Conservation (phyloP, 1,140 invertebrate genomes). For the Drepana arcuata region DNA sequence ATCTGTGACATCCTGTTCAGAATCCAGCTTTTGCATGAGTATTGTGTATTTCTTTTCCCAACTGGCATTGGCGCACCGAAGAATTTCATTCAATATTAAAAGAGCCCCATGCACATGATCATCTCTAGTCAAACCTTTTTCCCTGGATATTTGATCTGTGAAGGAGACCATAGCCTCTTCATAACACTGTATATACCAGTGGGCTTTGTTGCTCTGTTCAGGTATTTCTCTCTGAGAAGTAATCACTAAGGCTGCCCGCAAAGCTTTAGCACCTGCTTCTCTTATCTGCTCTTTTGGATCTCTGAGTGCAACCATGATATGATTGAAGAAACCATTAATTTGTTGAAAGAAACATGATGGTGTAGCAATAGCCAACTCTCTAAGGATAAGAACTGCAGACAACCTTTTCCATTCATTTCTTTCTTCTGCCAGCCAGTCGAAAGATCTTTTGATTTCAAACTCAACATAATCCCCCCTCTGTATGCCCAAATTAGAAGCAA, state of each 20-base stretch:
- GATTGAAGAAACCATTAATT: conserved; percentile 95
- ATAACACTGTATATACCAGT: conserved; percentile 94
- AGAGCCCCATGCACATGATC: conserved; percentile 95
- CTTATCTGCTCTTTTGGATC: conserved; percentile 93
- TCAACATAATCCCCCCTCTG: conserved; percentile 96
- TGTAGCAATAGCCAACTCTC: conserved; percentile 95
- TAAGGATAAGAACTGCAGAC: conserved; percentile 92
- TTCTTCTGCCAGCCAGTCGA: conserved; percentile 93
- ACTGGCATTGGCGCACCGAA: conserved; percentile 91
- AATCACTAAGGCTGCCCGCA: conserved; percentile 93
- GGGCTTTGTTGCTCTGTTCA: conserved; percentile 89
- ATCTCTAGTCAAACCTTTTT: conserved; percentile 86
- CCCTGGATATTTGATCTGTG: conserved; percentile 77
- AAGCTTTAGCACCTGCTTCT: conserved; percentile 92
- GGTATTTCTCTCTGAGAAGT: conserved; percentile 94
- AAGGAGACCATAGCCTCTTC: conserved; percentile 88
- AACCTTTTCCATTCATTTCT: conserved; percentile 91
- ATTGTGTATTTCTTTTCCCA: conserved; percentile 89
- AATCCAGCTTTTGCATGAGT: conserved; percentile 74
- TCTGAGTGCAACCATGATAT: conserved; percentile 92
- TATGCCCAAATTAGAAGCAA: conserved; percentile 91
- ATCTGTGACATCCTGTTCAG: conserved; percentile 63
- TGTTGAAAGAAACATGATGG: conserved; percentile 99
- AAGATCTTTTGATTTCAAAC: conserved; percentile 93
- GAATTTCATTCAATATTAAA: conserved; percentile 94